Percentiles rank a stretch among this genome's conserved stretches.
phyloP scores from a whole-genome alignment of 2,113 vertebrate species.

The Trinectes maculatus region DNA sequence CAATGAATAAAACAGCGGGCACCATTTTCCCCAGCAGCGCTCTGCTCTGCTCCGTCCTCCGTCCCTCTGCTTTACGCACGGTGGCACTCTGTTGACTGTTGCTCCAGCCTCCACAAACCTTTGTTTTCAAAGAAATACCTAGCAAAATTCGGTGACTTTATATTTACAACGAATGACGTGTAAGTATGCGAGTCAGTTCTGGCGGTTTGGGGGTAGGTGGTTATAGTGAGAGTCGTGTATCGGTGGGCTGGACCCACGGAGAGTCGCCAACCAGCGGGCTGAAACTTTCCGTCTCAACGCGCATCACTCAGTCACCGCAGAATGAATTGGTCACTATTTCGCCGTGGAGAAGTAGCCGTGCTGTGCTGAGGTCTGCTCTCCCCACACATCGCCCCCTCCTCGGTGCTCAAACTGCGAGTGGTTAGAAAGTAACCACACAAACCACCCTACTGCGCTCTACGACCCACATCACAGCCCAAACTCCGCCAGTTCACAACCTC shows the following conservation, averaged over 20 bases:
- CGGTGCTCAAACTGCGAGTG: constrained; percentile 15
- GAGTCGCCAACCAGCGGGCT: constrained; percentile 11
- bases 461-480: constrained; percentile 26
- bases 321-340: constrained; percentile 4
- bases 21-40: constrained; percentile 10
- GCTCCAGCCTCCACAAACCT: constrained; percentile 9
- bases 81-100: constrained; percentile 65
- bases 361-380: not conserved
- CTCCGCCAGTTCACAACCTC: constrained; percentile 22
- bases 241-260: not conserved
- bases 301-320: constrained; percentile 8
- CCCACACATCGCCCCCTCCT: not conserved
- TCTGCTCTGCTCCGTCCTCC: too few species aligned
- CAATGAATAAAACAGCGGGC: constrained; percentile 36
- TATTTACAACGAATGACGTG: not conserved
- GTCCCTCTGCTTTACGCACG: constrained; percentile 60
- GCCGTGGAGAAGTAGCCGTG: not conserved
- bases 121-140: not conserved
- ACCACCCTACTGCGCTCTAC: constrained; percentile 36
- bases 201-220: not conserved
- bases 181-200: not conserved
- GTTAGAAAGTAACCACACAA: constrained; percentile 40
- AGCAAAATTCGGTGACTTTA: not conserved
- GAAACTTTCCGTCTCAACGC: constrained; percentile 70
- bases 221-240: too few species aligned